A percentile compares a stretch with the other conserved stretches of the same genome.
These are phyloP conservation scores for Crocuta crocuta DNA, from an alignment of 2,113 vertebrate species.

Conservation along the genomic window DNA sequence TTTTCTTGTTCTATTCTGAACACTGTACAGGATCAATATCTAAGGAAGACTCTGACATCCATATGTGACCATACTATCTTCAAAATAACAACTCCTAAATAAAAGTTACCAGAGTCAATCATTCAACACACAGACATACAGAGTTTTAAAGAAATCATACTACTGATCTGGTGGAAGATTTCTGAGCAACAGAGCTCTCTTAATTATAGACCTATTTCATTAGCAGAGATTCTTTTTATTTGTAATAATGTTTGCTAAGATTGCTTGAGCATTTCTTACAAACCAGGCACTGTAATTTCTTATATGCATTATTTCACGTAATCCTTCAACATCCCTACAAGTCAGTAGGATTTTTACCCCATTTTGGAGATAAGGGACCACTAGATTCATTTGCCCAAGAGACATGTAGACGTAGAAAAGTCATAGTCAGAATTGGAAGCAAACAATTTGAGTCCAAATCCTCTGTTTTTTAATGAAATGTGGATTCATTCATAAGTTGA, in stretches of 20 bases:
- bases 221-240: not conserved
- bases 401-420: not conserved
- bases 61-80: not conserved
- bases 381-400: not conserved
- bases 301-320: not conserved
- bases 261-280: not conserved
- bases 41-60: not conserved
- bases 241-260: not conserved
- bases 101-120: not conserved
- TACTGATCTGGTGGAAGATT: not conserved
- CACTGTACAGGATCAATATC: not conserved
- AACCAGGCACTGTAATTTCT: not conserved
- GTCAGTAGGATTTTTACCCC: not conserved
- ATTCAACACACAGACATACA: not conserved
- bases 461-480: not conserved
- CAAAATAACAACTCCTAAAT: not conserved
- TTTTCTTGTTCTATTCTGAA: not conserved
- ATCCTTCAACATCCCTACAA: not conserved
- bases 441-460: not conserved
- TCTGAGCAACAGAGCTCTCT: not conserved
- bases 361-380: not conserved
- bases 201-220: not conserved
- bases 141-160: not conserved
- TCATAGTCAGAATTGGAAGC: not conserved
- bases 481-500: not conserved